phyloP scores from a whole-genome alignment of 2,888 invertebrate genomes.

The Tipula vernalis region DNA sequence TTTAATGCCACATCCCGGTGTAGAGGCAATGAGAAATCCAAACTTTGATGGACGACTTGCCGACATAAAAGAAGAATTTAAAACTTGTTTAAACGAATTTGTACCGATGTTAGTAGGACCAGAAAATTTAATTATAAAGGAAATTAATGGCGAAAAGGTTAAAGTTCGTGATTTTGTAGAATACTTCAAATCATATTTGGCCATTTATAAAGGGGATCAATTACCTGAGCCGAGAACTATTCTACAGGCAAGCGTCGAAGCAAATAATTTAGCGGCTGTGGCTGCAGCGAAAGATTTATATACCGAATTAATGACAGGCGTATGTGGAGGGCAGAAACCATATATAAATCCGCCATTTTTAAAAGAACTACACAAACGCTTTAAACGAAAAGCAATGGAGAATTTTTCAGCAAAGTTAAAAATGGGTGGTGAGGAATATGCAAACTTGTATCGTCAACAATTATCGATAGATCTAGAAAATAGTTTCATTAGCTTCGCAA shows the following conservation, averaged over 20 bases:
- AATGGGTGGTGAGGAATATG: constrained; percentile 98
- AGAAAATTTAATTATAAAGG: constrained; percentile 85
- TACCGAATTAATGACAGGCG: constrained; percentile 80
- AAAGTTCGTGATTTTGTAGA: constrained; percentile 88
- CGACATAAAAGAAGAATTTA: constrained; percentile 91
- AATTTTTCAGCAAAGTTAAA: constrained; percentile 80
- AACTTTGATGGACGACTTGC: constrained; percentile 84
- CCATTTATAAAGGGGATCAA: constrained; percentile 94
- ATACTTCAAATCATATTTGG: constrained; percentile 96
- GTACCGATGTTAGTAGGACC: constrained; percentile 85
- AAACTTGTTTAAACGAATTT: constrained; percentile 67
- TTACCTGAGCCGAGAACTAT: constrained; percentile 98
- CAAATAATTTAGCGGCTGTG: constrained; percentile 94
- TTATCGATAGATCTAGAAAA: constrained; percentile 69
- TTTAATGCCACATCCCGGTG: constrained; percentile 96
- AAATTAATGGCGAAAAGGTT: constrained; percentile 89
- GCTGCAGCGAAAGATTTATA: constrained; percentile 90
- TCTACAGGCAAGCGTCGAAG: constrained; percentile 97
- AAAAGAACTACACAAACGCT: constrained; percentile 70
- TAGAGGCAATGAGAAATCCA: constrained; percentile 93
- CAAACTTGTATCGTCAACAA: constrained; percentile 72
- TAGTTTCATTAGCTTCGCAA: constrained; percentile 67
- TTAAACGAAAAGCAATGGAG: constrained; percentile 55
- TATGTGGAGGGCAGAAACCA: constrained; percentile 91
- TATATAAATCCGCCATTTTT: constrained; percentile 79